Conservation (phyloP, 2,888 invertebrate genomes). For the Cosmopolites sordidus region DNA sequence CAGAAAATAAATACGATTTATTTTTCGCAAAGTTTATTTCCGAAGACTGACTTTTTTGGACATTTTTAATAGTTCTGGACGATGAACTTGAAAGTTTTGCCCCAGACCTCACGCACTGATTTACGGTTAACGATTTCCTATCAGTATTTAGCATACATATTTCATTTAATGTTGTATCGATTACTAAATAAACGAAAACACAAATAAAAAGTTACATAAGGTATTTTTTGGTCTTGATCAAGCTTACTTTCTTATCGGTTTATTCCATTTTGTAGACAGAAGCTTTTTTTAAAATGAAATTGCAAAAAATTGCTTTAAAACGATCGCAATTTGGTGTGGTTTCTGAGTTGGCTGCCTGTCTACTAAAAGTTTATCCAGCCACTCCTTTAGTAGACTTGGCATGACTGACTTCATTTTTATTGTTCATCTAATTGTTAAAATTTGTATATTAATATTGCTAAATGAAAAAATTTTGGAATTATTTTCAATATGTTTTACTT, state of each 20-base stretch:
- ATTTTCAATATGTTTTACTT: no score
- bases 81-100: conserved; percentile 13
- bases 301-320: conserved; percentile 12
- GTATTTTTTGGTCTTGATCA: conserved; percentile 7
- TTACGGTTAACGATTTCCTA: conserved; percentile 18
- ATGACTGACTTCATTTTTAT: conserved; percentile 35
- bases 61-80: conserved; percentile 11
- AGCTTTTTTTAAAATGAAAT: no score
- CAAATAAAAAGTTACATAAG: conserved; percentile 6
- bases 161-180: conserved; percentile 16
- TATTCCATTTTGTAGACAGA: no score
- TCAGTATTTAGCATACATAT: conserved; percentile 20
- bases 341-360: conserved; percentile 52
- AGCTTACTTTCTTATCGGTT: no score
- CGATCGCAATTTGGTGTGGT: conserved; percentile 15
- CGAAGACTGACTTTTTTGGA: conserved; percentile 22
- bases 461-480: no score
- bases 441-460: neutral
- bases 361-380: conserved; percentile 71
- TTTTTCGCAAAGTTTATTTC: conserved; percentile 20
- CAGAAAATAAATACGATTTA: conserved; percentile 9
- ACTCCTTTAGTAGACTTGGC: conserved; percentile 63
- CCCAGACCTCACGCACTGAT: conserved; percentile 23
- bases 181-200: conserved; percentile 10
- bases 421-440: neutral